phyloP scores from a whole-genome alignment of 1,140 invertebrate species.

The Heterodera schachtii region DNA sequence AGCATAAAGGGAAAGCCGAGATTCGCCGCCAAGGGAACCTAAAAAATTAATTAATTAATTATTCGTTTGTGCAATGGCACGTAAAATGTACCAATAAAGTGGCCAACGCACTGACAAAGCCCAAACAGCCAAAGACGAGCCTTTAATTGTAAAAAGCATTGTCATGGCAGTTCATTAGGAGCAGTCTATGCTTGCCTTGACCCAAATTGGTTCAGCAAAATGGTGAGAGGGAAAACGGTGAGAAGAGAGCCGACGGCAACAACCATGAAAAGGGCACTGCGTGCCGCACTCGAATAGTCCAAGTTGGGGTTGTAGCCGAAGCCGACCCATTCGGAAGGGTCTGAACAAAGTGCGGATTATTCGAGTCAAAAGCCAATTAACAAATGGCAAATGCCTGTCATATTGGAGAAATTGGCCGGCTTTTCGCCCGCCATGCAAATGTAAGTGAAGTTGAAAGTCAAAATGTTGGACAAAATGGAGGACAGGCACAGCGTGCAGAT shows the following conservation, averaged over 20 bases:
- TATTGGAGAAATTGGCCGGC: slow-evolving; percentile 45
- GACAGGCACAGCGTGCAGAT: slow-evolving; percentile 61
- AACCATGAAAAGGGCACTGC: slow-evolving; percentile 59
- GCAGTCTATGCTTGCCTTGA: slow-evolving; percentile 32
- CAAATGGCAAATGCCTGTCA: slow-evolving; percentile 30
- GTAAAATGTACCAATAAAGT: slow-evolving; percentile 44
- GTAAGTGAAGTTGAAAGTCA: slow-evolving; percentile 65
- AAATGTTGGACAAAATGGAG: slow-evolving; percentile 61
- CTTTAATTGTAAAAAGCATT: slow-evolving; percentile 1
- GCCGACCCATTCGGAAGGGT: background rate
- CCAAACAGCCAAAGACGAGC: slow-evolving; percentile 41
- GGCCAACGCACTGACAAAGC: slow-evolving; percentile 52
- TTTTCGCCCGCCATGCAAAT: slow-evolving; percentile 63
- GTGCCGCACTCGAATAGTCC: slow-evolving; percentile 54
- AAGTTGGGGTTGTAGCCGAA: slow-evolving; percentile 49
- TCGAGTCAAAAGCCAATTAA: background rate
- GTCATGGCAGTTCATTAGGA: too few relatives aligned
- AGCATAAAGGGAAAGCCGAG: slow-evolving; percentile 51
- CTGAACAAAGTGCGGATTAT: background rate
- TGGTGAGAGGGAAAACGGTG: slow-evolving; percentile 60
- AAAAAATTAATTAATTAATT: slow-evolving; percentile 5
- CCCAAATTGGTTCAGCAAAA: slow-evolving; percentile 58
- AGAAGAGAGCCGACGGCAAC: slow-evolving; percentile 63
- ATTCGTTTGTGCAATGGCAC: too few relatives aligned
- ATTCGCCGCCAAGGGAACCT: slow-evolving; percentile 50